Percentiles rank a stretch among this genome's conserved stretches.
Conservation (phyloP, 2,888 invertebrate species). For the Drosophila peninsularis region DNA sequence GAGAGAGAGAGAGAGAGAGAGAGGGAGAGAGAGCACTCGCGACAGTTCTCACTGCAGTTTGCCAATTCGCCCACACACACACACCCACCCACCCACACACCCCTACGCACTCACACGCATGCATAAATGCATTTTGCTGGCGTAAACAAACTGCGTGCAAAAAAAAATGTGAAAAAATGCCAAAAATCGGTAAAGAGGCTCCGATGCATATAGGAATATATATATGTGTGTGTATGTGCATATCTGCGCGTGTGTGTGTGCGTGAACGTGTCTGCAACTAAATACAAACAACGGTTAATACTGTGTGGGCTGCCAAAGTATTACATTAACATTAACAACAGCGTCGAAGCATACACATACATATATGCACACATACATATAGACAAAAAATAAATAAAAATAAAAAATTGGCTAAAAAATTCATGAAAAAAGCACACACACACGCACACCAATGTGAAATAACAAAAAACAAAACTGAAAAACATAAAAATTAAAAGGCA, state of each 20-base stretch:
- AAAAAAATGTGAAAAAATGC: not conserved
- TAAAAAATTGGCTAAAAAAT: slow-evolving; percentile 28
- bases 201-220: not conserved
- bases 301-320: slow-evolving; percentile 36
- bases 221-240: not conserved
- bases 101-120: not conserved
- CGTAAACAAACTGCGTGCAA: slow-evolving; percentile 10
- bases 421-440: slow-evolving; percentile 11
- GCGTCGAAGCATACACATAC: not conserved
- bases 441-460: slow-evolving; percentile 1
- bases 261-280: slow-evolving; percentile 13
- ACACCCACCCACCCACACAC: not conserved
- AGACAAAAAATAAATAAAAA: not conserved
- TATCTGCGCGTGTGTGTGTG: not conserved
- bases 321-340: slow-evolving; percentile 49
- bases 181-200: slow-evolving; percentile 1
- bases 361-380: not conserved
- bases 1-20: not conserved
- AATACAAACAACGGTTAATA: slow-evolving; percentile 44
- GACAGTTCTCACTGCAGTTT: not conserved
- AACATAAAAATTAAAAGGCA: slow-evolving; percentile 44
- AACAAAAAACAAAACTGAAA: slow-evolving; percentile 13
- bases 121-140: slow-evolving; percentile 1
- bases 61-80: no score
- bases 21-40: not conserved